Base-by-base conservation (phyloP, 2,113 vertebrate species). In the Lichenostomus cassidix region DNA sequence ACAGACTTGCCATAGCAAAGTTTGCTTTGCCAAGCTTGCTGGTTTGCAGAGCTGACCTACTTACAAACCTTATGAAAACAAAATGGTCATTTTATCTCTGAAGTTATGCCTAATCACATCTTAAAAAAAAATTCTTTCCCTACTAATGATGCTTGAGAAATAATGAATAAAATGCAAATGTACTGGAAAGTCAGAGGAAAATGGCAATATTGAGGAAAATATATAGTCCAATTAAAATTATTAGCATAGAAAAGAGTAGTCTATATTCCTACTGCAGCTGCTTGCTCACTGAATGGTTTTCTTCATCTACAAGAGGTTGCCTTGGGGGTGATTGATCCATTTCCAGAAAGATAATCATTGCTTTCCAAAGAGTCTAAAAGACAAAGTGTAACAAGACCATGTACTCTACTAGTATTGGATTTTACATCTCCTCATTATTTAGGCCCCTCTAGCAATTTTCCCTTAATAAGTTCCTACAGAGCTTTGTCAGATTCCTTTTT, bases 351-450 rank as follows among this genome's bases (percentile, higher is more conserved):
- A 92, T 95, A 96, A 95, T 94, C 92, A 90, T 59, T 86, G 78
- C 71, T 88, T 97, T 94, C 92, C 91, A 89, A 97, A 94, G 92
- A 85, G 95, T 95, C 64, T 93, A 44, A 96, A 96, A 94, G 96
- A 96, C 88, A 94, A 94, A 96, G 73, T 89, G 71, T 87, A 95
- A 87, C 92, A 95, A 89, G 85, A 87, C 75, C 60, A 94, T 59
- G 41, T 53, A 76, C 86, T 93, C 77, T 63, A 56, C 86, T 89
- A 74, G 62, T 86, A 95, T 87, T 89, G 79, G 71, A 95, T 95
- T 97, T 94, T 96, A 92, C 88, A 58, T 97, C 89, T 80, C 65
- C 96, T 97, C 97, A 95, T 97, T 97, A 97, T 96, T 96, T 94
- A 96, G 86, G 77, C 15, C 94, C 96, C 87, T 96, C 86, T 74